Conservation (phyloP, 2,113 vertebrate genomes). For the Saimiri boliviensis region DNA sequence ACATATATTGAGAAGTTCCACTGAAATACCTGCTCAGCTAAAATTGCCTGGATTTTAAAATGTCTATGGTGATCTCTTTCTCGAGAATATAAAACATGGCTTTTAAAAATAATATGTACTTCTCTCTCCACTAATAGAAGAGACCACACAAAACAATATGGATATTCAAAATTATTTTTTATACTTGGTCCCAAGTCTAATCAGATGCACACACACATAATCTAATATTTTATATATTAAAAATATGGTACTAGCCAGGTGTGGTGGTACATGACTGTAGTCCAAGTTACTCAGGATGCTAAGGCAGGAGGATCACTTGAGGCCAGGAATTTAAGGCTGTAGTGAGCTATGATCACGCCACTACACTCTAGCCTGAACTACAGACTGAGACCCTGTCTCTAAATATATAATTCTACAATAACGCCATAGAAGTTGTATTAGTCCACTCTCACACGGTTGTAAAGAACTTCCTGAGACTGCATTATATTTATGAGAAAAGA, state of each 20-base stretch:
- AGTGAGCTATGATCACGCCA: no score
- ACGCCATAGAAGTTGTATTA: not conserved
- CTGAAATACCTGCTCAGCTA: not conserved
- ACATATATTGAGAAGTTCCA: not conserved
- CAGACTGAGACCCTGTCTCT: no score
- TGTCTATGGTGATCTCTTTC: not conserved
- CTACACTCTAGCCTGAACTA: no score
- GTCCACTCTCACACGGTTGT: no score
- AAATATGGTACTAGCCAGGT: not conserved
- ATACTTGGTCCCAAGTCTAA: not conserved
- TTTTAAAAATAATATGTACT: not conserved
- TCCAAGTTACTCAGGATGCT: no score
- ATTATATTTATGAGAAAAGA: no score
- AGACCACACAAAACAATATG: not conserved
- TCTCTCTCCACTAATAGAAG: not conserved
- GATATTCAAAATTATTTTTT: constrained; percentile 2
- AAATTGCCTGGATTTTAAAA: not conserved
- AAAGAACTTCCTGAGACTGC: no score
- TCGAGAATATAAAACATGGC: not conserved
- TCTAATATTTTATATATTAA: not conserved
- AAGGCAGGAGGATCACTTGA: no score
- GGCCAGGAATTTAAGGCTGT: no score
- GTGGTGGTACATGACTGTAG: no score
- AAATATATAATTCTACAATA: not conserved
- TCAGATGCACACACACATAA: not conserved